phyloP scores from a whole-genome alignment of 2,797 vertebrate species.

The Prionace glauca region DNA sequence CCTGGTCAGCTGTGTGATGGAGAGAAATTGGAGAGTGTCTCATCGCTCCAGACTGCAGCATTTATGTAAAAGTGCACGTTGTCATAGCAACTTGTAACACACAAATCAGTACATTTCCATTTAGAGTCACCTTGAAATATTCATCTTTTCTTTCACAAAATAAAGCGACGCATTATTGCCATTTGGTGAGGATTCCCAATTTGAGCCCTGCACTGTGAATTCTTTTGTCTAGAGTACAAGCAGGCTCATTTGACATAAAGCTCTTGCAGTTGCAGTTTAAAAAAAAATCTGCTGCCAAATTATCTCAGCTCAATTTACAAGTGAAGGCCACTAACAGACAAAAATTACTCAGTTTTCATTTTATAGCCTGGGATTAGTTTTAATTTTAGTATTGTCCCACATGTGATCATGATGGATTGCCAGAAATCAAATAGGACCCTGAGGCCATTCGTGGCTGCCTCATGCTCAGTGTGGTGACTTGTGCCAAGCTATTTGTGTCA shows the following conservation, averaged over 20 bases:
- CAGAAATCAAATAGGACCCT: not conserved
- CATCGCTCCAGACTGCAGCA: not conserved
- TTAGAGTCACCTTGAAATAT: not conserved
- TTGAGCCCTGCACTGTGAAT: not conserved
- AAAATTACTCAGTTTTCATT: not conserved
- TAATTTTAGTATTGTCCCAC: not conserved
- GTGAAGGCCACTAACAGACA: not conserved
- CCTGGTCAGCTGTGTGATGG: not conserved
- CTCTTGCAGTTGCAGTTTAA: not conserved
- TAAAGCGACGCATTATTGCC: not conserved
- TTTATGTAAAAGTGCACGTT: not conserved
- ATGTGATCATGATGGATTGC: not conserved
- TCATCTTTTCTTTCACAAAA: not conserved
- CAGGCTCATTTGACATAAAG: not conserved
- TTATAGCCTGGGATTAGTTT: not conserved
- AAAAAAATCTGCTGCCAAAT: not conserved
- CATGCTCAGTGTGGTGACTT: not conserved
- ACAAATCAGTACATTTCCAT: not conserved
- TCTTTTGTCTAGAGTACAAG: not conserved
- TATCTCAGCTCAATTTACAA: not conserved
- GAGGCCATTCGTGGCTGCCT: not conserved
- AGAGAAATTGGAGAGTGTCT: not conserved
- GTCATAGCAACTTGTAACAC: not conserved
- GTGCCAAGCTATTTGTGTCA: not conserved
- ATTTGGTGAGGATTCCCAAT: not conserved